Conservation (phyloP, 2,113 vertebrate species). For the Dipodomys merriami region DNA sequence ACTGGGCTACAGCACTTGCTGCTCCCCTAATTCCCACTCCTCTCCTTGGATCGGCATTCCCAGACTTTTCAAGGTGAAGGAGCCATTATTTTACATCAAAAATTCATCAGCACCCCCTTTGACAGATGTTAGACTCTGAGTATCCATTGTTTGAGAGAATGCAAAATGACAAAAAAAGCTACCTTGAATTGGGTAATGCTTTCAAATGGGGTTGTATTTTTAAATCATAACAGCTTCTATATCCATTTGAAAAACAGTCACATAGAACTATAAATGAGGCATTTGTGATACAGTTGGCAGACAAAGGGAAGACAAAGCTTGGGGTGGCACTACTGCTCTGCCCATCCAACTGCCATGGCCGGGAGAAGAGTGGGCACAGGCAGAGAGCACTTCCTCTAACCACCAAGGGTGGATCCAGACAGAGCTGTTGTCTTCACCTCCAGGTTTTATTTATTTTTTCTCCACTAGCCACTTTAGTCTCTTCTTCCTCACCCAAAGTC, state of each 20-base stretch:
- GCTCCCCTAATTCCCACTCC: rapidly evolving
- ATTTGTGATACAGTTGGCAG: conserved; percentile 36
- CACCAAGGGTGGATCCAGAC: neutral
- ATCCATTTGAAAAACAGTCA: conserved; percentile 63
- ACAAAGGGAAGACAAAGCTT: neutral
- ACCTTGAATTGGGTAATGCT: conserved; percentile 58
- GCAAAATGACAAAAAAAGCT: conserved; percentile 62
- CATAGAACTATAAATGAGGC: conserved; percentile 10
- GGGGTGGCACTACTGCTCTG: neutral
- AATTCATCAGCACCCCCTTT: conserved; percentile 57
- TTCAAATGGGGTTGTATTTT: conserved; percentile 68
- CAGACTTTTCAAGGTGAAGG: conserved; percentile 71
- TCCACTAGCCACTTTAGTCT: neutral
- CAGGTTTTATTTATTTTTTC: neutral
- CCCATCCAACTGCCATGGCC: neutral
- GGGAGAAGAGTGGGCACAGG: neutral
- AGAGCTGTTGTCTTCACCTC: neutral
- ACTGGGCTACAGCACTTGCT: rapidly evolving
- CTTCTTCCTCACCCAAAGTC: neutral
- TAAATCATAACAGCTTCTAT: conserved; percentile 23
- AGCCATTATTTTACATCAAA: conserved; percentile 70
- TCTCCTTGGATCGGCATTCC: neutral
- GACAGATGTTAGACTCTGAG: conserved; percentile 71
- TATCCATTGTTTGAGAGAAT: conserved; percentile 72
- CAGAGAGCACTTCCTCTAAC: neutral